Evolutionary conservation across 2,113 vertebrate species (phyloP), one percentile per base, ranked within the genome.

Genomic region (Cyanoderma ruficeps): DNA sequence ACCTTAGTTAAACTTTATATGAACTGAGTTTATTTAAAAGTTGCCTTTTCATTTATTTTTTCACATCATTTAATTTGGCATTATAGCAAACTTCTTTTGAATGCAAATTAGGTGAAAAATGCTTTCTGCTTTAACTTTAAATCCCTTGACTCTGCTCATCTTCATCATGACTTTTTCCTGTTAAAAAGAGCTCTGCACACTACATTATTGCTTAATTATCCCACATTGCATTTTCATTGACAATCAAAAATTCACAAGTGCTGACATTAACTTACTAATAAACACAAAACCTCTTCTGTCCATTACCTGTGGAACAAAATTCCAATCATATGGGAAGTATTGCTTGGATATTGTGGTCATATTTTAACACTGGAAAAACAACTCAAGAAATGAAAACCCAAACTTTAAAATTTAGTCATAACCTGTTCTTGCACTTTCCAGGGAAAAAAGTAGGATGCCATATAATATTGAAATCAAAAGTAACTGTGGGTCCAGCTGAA

Each of bases 51-150:
- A 74, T 82, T 96, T 90, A 55, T 83, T 97, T 95, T 94, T 83
- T 27, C 59, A 89, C 64, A 87, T 93, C 44, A 94, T 91, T 97
- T 97, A 46, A 70, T 96, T 90, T 83, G 41, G 37, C 83, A 61
- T 80, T 88, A 82, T 87, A 95, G 33, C 15, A 93, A 90, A 83
- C 68, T 83, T 79, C 37, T 90, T 83, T 97, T 87, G 80, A 94
- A 90, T 95, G 90, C 27, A 96, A 97, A 87, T 96, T 89, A 94
- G 14, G 41, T 93, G 24, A 92, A 97, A 93, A 97, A 93, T 88
- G 74, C 55, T 88, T 61, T 95, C 85, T 93, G 56, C 46, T 94
- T 94, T 95, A 63, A 68, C 68, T 37, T 93, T 85, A 93, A 95
- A 61, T 87, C 71, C 53, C 50, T 91, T 94, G 68, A 91, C 69